These are phyloP conservation scores for Napeogenes inachia DNA, from an alignment of 2,888 invertebrate species.

Conservation along the genomic window DNA sequence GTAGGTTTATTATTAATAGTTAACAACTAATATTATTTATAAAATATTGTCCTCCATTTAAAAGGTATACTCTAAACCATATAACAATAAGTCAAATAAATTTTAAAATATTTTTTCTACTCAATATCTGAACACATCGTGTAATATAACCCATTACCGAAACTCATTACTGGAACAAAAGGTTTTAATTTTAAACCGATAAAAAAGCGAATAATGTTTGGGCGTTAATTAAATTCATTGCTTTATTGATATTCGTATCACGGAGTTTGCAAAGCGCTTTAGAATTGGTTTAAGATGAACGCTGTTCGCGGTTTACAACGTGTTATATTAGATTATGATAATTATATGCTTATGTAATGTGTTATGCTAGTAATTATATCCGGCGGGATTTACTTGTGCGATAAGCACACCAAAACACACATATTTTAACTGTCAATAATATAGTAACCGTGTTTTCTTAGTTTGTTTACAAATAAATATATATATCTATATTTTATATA, in stretches of 20 bases:
- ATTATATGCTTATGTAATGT: not conserved
- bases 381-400: too few species aligned
- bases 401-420: too few species aligned
- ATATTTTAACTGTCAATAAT: too few species aligned
- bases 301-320: conserved; percentile 5
- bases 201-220: conserved; percentile 44
- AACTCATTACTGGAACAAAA: conserved; percentile 29
- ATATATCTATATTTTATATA: too few species aligned
- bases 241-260: conserved; percentile 46
- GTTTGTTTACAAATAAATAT: too few species aligned
- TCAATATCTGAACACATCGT: not conserved
- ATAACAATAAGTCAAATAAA: not conserved
- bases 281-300: conserved; percentile 10
- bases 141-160: conserved; percentile 8
- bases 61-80: not conserved
- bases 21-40: too few species aligned
- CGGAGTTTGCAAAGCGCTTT: conserved; percentile 33
- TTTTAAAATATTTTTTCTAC: not conserved
- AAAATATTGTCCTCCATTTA: not conserved
- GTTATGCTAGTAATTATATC: not conserved
- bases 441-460: too few species aligned
- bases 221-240: conserved; percentile 49
- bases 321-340: conserved; percentile 2
- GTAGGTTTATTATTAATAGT: too few species aligned
- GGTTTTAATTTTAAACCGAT: conserved; percentile 44